Evolutionary conservation across 1,140 invertebrate genomes (phyloP).

Genomic region (Drosophila lini): DNA sequence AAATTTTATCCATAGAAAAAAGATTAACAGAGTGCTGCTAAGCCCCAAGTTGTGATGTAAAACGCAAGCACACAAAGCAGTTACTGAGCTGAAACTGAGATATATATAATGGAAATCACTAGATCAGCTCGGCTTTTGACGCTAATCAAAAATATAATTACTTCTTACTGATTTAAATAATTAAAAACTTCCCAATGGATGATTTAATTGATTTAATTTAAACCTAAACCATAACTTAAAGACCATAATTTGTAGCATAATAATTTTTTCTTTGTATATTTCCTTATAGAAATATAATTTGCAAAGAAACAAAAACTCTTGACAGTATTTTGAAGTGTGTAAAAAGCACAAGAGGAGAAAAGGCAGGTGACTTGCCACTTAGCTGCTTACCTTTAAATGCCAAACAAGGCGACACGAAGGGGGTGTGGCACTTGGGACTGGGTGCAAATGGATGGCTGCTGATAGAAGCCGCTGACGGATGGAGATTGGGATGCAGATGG

Average conservation of each 20-base stretch:
- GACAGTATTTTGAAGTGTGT: slow-evolving; percentile 10
- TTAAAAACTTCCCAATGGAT: too few relatives aligned
- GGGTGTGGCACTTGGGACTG: slow-evolving; percentile 28
- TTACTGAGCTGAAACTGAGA: too few relatives aligned
- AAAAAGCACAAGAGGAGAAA: slow-evolving; percentile 6
- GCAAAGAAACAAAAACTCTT: neutral
- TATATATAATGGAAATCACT: neutral
- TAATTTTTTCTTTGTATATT: neutral
- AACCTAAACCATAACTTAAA: neutral
- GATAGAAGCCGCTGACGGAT: slow-evolving; percentile 41
- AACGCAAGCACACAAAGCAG: too few relatives aligned
- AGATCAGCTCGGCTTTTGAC: neutral
- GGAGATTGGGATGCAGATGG: slow-evolving; percentile 14
- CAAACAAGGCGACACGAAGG: slow-evolving; percentile 44
- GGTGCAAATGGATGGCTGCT: slow-evolving; percentile 45
- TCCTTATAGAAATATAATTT: neutral
- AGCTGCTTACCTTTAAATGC: slow-evolving; percentile 55
- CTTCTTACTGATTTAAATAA: neutral
- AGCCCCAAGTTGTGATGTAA: too few relatives aligned
- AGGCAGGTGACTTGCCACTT: slow-evolving; percentile 49
- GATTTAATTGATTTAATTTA: neutral
- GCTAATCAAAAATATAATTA: neutral
- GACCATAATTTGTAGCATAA: neutral
- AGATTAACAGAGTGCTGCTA: too few relatives aligned
- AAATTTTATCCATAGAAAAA: too few relatives aligned